Conservation (phyloP, 1,140 invertebrate species). For the Cepaea nemoralis region DNA sequence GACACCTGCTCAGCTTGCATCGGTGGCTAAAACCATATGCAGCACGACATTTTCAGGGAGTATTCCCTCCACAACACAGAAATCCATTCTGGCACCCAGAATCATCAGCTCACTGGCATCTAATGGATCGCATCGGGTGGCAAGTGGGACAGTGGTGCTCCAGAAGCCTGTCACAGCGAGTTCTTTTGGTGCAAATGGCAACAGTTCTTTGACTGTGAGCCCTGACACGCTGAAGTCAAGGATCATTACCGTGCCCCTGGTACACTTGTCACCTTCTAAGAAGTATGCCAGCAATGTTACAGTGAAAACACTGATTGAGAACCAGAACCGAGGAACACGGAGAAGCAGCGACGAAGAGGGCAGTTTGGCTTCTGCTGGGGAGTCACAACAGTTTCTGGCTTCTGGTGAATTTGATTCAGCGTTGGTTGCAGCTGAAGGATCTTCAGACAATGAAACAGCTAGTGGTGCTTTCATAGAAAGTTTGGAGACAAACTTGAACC, state of each 20-base stretch:
- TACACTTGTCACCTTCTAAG: constrained; percentile 24
- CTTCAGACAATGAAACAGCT: neutral
- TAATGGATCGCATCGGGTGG: neutral
- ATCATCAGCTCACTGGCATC: constrained; percentile 19
- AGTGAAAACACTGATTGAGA: constrained; percentile 62
- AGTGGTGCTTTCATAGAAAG: neutral
- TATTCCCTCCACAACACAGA: constrained; percentile 7
- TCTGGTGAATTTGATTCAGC: too few relatives aligned
- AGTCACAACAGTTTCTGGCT: neutral
- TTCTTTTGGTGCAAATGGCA: neutral
- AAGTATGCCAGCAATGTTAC: constrained; percentile 65
- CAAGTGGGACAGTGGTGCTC: neutral
- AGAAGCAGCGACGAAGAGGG: constrained; percentile 3
- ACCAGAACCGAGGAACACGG: constrained; percentile 34
- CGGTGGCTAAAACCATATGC: neutral
- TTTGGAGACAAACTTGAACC: too few relatives aligned
- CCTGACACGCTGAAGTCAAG: neutral
- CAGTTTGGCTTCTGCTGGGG: neutral
- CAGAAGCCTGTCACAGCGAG: neutral
- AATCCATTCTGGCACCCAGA: neutral
- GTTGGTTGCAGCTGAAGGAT: neutral
- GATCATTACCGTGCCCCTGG: constrained; percentile 27
- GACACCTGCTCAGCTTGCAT: neutral
- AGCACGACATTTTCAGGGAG: neutral
- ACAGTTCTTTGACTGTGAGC: neutral